Percentiles rank a stretch among this genome's conserved stretches.
Evolutionary conservation across 2,113 vertebrate species (phyloP).

Genomic region (Rhinichthys klamathensis): DNA sequence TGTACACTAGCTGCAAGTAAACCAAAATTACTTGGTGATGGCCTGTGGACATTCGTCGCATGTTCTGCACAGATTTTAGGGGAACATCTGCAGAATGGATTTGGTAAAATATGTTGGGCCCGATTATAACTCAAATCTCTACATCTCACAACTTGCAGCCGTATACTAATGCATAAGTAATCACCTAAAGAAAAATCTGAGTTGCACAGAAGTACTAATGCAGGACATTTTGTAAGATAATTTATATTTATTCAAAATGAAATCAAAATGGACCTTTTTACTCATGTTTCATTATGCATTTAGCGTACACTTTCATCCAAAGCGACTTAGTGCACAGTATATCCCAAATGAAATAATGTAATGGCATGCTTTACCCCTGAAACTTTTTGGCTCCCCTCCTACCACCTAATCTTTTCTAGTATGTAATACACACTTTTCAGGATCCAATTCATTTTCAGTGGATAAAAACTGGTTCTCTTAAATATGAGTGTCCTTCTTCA

Average conservation of each 20-base stretch:
- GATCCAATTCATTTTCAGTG: not conserved
- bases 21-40: conserved; percentile 39
- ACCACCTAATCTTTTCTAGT: no score
- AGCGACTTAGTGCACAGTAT: not conserved
- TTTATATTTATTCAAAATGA: not conserved
- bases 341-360: not conserved
- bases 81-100: not conserved
- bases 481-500: not conserved
- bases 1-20: conserved; percentile 37
- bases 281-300: no score
- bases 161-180: not conserved
- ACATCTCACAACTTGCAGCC: not conserved
- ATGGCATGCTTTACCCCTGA: not conserved
- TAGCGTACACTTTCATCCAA: no score
- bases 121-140: not conserved
- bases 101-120: not conserved
- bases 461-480: not conserved
- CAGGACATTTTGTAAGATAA: not conserved
- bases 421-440: not conserved
- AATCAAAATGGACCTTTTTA: not conserved
- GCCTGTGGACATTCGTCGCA: conserved; percentile 8
- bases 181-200: not conserved
- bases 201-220: no score
- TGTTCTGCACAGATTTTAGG: not conserved
- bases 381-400: not conserved